Percentiles rank a stretch among this genome's conserved stretches.
These are phyloP conservation scores for Zosterops hypoxanthus DNA, from an alignment of 2,113 vertebrate genomes.

Conservation along the genomic window DNA sequence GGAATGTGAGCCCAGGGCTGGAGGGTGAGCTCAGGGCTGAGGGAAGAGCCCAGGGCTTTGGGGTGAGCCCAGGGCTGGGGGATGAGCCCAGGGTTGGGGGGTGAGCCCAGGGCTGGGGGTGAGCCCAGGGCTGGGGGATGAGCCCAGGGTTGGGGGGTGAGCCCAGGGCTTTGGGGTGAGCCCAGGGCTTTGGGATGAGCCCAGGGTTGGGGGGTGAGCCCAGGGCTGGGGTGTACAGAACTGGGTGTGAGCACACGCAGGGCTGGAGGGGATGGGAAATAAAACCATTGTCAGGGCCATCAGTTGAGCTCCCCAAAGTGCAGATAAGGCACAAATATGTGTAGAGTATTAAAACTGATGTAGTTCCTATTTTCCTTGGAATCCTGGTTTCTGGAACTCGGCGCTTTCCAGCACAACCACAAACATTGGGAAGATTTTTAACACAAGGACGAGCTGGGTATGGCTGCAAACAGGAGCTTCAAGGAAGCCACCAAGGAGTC, in stretches of 20 bases:
- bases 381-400: background rate
- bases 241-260: fast-evolving
- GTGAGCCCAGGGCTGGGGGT: fast-evolving
- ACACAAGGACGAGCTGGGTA: fast-evolving
- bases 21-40: no score
- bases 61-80: background rate
- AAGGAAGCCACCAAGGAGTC: background rate
- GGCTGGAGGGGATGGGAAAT: background rate
- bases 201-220: no score
- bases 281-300: fast-evolving
- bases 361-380: background rate
- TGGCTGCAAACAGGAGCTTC: fast-evolving
- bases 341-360: background rate
- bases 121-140: background rate
- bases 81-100: fast-evolving
- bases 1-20: no score
- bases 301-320: background rate
- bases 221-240: background rate
- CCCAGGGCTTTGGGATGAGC: background rate
- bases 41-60: no score
- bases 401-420: background rate
- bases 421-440: background rate
- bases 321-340: background rate
- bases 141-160: no score
- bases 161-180: background rate